A percentile compares a stretch with the other conserved stretches of the same genome.
Conservation (phyloP, 2,888 invertebrate genomes). For the Agrotis puta region DNA sequence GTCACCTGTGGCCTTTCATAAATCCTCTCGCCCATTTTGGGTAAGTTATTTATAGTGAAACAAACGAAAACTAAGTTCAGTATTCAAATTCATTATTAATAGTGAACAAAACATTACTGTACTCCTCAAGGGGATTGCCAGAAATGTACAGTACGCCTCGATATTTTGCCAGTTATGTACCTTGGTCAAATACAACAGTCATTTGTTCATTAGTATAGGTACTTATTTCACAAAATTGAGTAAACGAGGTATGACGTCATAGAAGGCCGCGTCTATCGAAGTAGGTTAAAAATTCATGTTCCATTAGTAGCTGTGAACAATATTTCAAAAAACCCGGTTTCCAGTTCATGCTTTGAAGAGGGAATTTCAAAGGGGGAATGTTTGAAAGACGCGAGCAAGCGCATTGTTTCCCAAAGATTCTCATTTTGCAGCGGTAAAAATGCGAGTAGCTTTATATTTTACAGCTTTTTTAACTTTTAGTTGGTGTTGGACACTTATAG, state of each 20-base stretch:
- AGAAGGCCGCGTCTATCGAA: constrained; percentile 63
- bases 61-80: neutral
- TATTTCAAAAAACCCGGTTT: constrained; percentile 76
- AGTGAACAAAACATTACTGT: neutral
- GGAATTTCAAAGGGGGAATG: constrained; percentile 73
- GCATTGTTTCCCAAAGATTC: constrained; percentile 77
- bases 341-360: constrained; percentile 73
- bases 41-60: neutral
- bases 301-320: constrained; percentile 73
- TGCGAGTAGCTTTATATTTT: constrained; percentile 71
- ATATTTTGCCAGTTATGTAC: neutral
- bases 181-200: too few relatives aligned
- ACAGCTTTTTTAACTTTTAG: constrained; percentile 68
- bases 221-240: neutral
- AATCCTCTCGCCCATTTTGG: neutral
- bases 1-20: neutral
- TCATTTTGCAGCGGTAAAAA: constrained; percentile 74
- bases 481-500: constrained; percentile 61
- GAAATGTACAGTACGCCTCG: neutral
- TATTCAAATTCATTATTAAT: neutral
- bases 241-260: constrained; percentile 37
- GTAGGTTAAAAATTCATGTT: constrained; percentile 74
- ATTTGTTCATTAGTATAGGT: neutral
- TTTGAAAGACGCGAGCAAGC: constrained; percentile 73
- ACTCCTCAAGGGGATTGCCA: too few relatives aligned